These are phyloP conservation scores for Pungitius pungitius DNA, from an alignment of 2,113 vertebrate genomes.

Conservation along the genomic window DNA sequence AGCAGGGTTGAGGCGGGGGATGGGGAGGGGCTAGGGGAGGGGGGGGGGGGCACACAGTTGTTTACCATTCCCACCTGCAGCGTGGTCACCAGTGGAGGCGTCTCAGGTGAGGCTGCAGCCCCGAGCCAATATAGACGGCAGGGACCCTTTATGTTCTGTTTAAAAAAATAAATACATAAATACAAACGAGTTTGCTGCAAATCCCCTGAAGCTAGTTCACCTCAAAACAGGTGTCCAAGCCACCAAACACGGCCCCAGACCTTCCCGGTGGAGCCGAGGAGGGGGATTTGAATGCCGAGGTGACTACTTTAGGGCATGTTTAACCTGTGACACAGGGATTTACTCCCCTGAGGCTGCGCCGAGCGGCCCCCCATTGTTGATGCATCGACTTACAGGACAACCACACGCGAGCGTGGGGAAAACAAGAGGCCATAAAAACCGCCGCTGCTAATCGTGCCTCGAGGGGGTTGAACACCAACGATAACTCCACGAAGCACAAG, in stretches of 20 bases:
- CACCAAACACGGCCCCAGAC: constrained; percentile 1
- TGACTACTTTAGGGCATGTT: constrained; percentile 7
- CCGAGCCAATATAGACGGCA: constrained; percentile 25
- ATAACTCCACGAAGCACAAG: constrained; percentile 2
- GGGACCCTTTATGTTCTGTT: constrained; percentile 8
- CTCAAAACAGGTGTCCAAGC: constrained; percentile 5
- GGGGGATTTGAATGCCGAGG: constrained; percentile 9
- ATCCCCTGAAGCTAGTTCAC: constrained; percentile 15
- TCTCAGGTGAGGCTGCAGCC: constrained; percentile 42
- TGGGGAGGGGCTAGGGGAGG: constrained; percentile 38
- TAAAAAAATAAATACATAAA: no score
- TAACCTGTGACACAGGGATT: constrained; percentile 36
- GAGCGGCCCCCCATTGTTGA: background rate
- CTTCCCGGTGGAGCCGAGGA: background rate
- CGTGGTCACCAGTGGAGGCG: constrained; percentile 26
- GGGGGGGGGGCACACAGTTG: constrained; percentile 47
- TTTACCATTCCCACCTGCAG: constrained; percentile 57
- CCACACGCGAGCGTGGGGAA: constrained; percentile 25
- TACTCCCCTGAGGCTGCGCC: constrained; percentile 5
- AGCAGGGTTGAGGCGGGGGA: constrained; percentile 46
- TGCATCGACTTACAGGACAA: constrained; percentile 19
- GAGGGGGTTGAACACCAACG: background rate
- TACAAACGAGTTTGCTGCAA: background rate
- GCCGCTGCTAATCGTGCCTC: constrained; percentile 23
- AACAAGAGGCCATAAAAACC: constrained; percentile 31